Conservation (phyloP, 2,113 vertebrate genomes). For the Cavia aperea region DNA sequence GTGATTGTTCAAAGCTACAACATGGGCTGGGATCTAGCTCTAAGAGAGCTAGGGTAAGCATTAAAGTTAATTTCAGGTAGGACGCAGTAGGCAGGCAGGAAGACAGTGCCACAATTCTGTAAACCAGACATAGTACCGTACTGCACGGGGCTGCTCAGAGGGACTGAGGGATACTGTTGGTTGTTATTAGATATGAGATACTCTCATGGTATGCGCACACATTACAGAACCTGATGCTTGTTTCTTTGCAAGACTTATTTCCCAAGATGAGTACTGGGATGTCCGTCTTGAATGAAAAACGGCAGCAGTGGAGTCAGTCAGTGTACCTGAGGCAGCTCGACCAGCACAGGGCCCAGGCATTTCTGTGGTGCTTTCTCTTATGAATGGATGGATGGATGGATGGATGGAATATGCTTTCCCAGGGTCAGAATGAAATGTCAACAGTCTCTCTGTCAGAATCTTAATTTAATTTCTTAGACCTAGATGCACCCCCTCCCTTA, state of each 20-base stretch:
- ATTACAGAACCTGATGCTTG: not conserved
- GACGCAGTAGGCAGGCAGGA: conserved; percentile 11
- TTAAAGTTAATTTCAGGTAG: conserved; percentile 32
- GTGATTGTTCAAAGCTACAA: conserved; percentile 24
- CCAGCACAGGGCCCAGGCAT: not conserved
- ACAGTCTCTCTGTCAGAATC: not conserved
- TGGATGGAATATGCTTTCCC: not conserved
- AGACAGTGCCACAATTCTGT: not conserved
- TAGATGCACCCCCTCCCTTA: not conserved
- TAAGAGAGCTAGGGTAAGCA: not conserved
- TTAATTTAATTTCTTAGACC: not conserved
- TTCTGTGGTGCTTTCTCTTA: not conserved
- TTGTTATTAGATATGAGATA: not conserved
- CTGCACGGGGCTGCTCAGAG: not conserved
- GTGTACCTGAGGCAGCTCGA: not conserved
- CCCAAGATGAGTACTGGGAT: not conserved
- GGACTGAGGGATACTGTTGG: not conserved
- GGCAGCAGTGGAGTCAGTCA: not conserved
- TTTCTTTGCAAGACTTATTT: not conserved
- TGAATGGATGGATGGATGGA: not conserved
- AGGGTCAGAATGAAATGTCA: not conserved
- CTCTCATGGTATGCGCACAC: not conserved
- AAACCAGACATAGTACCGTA: not conserved
- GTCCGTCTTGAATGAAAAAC: not conserved
- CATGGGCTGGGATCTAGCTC: not conserved